Evolutionary conservation across 2,888 invertebrate genomes (phyloP), one percentile per base, ranked within the genome.

Genomic region (Leucoma salicis): DNA sequence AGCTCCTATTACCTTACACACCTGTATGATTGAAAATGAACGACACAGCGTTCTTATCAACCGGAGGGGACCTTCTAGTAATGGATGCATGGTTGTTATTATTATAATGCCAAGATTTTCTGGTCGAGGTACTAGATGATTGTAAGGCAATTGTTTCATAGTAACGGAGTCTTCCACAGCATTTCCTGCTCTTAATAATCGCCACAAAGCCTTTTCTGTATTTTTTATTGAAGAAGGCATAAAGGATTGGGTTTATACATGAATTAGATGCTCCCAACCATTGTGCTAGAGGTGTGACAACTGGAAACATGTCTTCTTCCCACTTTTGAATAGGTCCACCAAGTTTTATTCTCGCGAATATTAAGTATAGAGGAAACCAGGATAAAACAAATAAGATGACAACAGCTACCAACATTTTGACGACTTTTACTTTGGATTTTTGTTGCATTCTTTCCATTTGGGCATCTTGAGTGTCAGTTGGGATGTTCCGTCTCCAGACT

Each of bases 211-310:
- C 97, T 46, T 95, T 93, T 10, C 97, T 91, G 80, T 95, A 98
- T 78, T 98, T 97, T 76, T 96, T 96, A 82, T 98, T 98, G 86
- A 98, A 97, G 86, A 97, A 97, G 2, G 97, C 97, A 79, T 98
- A 97, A 42, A 98, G 91, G 50, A 98, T 94, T 0, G 98, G 98
- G 82, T 98, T 98, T 70, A 98, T 97, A 91, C 97, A 97, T 13
- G 97, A 97, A 81, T 98, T 98, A 12, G 97, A 96, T 0, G 97
- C 94, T 2, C 98, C 98, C 33, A 98, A 88, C 96, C 96, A 97
- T 76, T 96, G 97, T 3, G 96, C 97, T 36, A 98, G 91, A 2
- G 98, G 98, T 12, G 96, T 95, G 1, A 95, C 94, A 13, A 95
- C 92, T 32, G 94, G 94, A 25, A 96, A 90, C 46, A 95, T 90